Evolutionary conservation across 2,113 vertebrate genomes (phyloP).

Genomic region (Thamnaconus septentrionalis): DNA sequence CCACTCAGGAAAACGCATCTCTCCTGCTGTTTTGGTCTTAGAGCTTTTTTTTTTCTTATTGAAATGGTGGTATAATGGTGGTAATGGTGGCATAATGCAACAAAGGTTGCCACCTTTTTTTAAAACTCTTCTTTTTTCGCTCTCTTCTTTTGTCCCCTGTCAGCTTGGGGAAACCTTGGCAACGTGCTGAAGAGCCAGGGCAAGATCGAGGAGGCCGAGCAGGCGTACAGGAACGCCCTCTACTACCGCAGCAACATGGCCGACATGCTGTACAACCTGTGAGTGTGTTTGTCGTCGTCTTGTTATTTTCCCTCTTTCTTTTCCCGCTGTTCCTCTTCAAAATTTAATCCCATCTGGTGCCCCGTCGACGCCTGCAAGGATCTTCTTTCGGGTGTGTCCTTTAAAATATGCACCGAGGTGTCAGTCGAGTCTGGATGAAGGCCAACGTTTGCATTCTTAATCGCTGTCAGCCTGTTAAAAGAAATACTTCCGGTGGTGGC

Average conservation of each 20-base stretch:
- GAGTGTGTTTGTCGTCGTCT: conserved; percentile 67
- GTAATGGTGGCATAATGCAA: too few species aligned
- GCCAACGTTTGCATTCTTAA: too few species aligned
- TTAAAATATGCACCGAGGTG: too few species aligned
- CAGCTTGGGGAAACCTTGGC: conserved; percentile 99
- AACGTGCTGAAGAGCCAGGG: conserved; percentile 99
- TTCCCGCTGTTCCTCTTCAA: too few species aligned
- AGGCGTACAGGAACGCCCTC: conserved; percentile 94
- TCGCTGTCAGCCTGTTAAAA: too few species aligned
- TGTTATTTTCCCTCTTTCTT: neutral
- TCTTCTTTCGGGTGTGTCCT: too few species aligned
- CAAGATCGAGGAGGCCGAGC: conserved; percentile 93
- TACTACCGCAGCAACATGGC: conserved; percentile 99
- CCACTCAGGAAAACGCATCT: conserved; percentile 4
- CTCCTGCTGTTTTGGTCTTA: conserved; percentile 20
- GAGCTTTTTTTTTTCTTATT: neutral
- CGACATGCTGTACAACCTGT: conserved; percentile 99
- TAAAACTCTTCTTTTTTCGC: neutral
- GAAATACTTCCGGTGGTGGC: too few species aligned
- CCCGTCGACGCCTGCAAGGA: too few species aligned
- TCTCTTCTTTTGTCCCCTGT: conserved; percentile 32
- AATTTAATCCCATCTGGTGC: too few species aligned
- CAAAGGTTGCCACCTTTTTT: neutral
- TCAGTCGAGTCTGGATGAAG: too few species aligned
- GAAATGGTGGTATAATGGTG: too few species aligned